phyloP scores from a whole-genome alignment of 2,113 vertebrate species.

The Manacus vitellinus region DNA sequence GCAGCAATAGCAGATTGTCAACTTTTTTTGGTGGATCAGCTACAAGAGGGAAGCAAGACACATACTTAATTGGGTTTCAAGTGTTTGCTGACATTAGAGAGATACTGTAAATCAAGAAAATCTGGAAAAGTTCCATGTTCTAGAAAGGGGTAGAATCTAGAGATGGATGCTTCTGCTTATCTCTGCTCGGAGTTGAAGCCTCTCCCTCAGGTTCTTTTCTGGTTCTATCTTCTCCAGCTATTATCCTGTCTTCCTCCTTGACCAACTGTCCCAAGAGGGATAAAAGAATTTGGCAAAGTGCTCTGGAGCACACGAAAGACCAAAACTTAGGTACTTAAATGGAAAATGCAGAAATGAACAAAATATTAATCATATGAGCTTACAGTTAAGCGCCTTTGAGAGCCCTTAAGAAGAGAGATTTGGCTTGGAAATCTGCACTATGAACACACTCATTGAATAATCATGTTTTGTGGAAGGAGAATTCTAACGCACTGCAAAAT shows the following conservation, averaged over 20 bases:
- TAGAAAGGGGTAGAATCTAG: not conserved
- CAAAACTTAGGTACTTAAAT: conserved; percentile 12
- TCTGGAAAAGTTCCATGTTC: not conserved
- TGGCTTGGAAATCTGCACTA: conserved; percentile 33
- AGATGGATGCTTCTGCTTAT: not conserved
- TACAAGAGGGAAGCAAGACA: not conserved
- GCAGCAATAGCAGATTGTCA: not conserved
- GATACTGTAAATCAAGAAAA: not conserved
- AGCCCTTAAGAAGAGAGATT: conserved; percentile 35
- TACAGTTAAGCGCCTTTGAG: conserved; percentile 39
- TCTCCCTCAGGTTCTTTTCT: not conserved
- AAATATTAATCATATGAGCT: conserved; percentile 46
- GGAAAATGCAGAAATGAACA: conserved; percentile 44
- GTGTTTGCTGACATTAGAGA: not conserved
- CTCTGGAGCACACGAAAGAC: not conserved
- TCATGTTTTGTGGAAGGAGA: conserved; percentile 31
- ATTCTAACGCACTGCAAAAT: conserved; percentile 15
- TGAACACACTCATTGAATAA: conserved; percentile 34
- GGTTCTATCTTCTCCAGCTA: not conserved
- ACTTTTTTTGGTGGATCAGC: not conserved
- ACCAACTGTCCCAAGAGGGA: not conserved
- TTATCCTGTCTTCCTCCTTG: not conserved
- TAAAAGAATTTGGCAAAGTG: not conserved
- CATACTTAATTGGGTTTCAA: not conserved
- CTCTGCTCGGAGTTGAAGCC: not conserved